phyloP scores from a whole-genome alignment of 1,140 invertebrate genomes.

The Drosophila sp. region DNA sequence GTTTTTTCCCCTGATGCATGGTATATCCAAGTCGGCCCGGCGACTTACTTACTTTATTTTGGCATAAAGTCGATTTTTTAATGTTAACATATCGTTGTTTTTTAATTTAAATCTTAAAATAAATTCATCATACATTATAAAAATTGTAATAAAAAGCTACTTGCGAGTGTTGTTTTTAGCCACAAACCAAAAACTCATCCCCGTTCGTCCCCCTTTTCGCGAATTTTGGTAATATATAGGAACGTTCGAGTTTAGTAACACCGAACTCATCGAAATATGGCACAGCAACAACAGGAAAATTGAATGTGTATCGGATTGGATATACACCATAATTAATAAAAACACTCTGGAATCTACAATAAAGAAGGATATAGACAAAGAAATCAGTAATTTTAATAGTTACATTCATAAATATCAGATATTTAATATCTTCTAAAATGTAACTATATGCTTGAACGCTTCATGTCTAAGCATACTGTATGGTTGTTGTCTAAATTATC shows the following conservation, averaged over 20 bases:
- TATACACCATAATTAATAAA: slow-evolving; percentile 20
- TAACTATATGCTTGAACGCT: slow-evolving; percentile 28
- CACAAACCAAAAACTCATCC: neutral
- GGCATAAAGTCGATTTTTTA: too few species aligned
- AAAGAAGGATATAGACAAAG: slow-evolving; percentile 28
- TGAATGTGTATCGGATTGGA: slow-evolving; percentile 14
- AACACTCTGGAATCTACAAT: neutral
- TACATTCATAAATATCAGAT: neutral
- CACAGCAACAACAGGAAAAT: slow-evolving; percentile 9
- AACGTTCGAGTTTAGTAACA: neutral
- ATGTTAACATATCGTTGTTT: too few species aligned
- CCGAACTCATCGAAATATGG: slow-evolving; percentile 15
- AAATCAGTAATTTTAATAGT: slow-evolving; percentile 20
- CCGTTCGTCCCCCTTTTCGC: neutral
- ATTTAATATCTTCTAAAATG: slow-evolving; percentile 29
- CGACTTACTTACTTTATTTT: too few species aligned
- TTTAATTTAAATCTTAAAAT: too few species aligned
- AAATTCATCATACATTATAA: too few species aligned
- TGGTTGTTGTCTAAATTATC: slow-evolving; percentile 32
- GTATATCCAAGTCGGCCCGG: too few species aligned
- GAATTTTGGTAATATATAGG: neutral
- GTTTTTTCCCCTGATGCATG: too few species aligned
- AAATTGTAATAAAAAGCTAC: too few species aligned
- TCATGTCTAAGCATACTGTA: slow-evolving; percentile 33
- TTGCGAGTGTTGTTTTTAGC: neutral